Base-by-base conservation (phyloP, 2,888 invertebrate species). In the Tigriopus californicus region DNA sequence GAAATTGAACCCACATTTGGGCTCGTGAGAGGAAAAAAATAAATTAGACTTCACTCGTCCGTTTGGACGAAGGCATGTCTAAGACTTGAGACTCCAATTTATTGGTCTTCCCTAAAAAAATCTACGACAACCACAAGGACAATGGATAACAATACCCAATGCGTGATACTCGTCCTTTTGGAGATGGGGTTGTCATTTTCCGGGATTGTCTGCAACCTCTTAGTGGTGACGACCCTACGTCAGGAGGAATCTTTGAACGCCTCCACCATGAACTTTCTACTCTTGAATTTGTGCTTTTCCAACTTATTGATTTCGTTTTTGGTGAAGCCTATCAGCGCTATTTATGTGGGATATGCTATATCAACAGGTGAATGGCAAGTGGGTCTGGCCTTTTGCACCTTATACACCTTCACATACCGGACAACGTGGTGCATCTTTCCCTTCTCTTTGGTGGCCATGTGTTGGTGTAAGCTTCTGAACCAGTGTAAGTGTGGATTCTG, bases 361-460 rank as follows among this genome's bases (percentile, higher is more conserved):
- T 56, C 56, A 12, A 56, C 56, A 12, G 56, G 56, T 6, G 41
- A 41, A 20, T 41, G 20, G 15, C 56, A 56, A 20, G 59, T 59
- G 6, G 24, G 52, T 22, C 59, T 59, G 15, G 49, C 51, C 10
- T 59, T 59, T 41, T 59, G 59, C 41, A 49, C 41, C 8, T 41
- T 59, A 20, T 59, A 59, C 22, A 59, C 59, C 41, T 40, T 59
- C 40, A 52, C 48, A 1, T 59, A 59, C 41, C 24, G 40, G 13
- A 41, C 52, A n/a, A 59, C 59, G 11, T 59, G 51, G 59, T 59
- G 59, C 11, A 20, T 59, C 42, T 51, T 59, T 41, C 59, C 59
- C 33, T 59, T 59, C 41, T 41, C 59, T 12, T 33, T 59, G n/a
- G 20, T 59, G 15, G 48, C 52, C 51, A 49, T 59, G 51, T 59